Conservation (phyloP, 1,140 invertebrate genomes). For the Drosophila auraria region DNA sequence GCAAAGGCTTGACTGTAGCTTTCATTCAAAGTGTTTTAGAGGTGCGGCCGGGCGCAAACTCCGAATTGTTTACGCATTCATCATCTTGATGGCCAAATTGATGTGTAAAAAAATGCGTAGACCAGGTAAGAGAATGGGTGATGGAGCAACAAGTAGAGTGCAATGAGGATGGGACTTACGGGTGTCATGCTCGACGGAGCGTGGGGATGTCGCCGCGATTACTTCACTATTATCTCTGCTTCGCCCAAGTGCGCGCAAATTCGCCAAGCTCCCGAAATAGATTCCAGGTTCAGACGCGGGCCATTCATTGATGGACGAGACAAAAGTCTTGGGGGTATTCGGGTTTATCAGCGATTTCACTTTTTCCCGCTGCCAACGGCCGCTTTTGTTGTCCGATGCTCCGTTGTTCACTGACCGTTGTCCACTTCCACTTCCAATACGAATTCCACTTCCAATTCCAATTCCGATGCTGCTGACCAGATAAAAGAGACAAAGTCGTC, state of each 20-base stretch:
- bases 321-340: conserved; percentile 30
- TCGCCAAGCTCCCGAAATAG: conserved; percentile 32
- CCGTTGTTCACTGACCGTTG: conserved; percentile 26
- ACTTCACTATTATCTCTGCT: conserved; percentile 35
- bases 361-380: conserved; percentile 44
- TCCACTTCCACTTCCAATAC: conserved; percentile 22
- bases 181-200: conserved; percentile 61
- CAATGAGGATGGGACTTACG: conserved; percentile 48
- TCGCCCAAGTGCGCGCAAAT: conserved; percentile 44
- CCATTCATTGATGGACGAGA: conserved; percentile 41
- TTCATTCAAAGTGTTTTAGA: conserved; percentile 39
- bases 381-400: conserved; percentile 25
- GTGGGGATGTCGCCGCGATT: conserved; percentile 21
- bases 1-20: conserved; percentile 26
- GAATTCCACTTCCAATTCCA: conserved; percentile 27
- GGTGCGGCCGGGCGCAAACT: conserved; percentile 55
- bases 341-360: conserved; percentile 79
- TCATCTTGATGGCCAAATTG: conserved; percentile 61
- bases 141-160: conserved; percentile 12
- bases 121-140: conserved; percentile 16
- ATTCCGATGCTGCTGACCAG: conserved; percentile 44
- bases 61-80: conserved; percentile 62
- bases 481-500: conserved; percentile 50
- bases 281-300: conserved; percentile 29
- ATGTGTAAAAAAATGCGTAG: conserved; percentile 54